Evolutionary conservation across 2,113 vertebrate genomes (phyloP).

Genomic region (Arothron firmamentum): DNA sequence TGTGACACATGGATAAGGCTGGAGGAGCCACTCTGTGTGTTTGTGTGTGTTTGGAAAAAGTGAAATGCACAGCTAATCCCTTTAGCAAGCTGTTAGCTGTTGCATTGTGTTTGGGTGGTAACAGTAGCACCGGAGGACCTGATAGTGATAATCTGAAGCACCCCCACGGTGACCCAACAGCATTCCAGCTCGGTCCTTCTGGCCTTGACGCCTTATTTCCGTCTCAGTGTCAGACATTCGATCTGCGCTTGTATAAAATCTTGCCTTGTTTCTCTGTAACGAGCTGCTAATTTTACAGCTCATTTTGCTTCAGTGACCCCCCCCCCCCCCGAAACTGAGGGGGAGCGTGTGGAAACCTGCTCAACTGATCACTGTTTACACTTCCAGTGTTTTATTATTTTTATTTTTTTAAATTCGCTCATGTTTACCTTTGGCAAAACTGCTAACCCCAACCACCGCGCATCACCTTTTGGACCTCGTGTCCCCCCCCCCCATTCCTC

Average conservation of each 20-base stretch:
- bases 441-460: constrained; percentile 14
- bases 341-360: no score
- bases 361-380: no score
- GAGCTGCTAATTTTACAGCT: no score
- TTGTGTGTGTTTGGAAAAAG: constrained; percentile 32
- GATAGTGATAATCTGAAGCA: constrained; percentile 46
- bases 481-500: constrained; percentile 39
- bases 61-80: constrained; percentile 61
- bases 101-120: constrained; percentile 46
- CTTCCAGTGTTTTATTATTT: no score
- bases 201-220: background rate
- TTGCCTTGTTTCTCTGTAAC: no score
- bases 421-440: no score
- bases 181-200: constrained; percentile 10
- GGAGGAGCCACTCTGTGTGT: constrained; percentile 27
- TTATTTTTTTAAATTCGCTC: no score
- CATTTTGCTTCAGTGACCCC: no score
- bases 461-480: constrained; percentile 32
- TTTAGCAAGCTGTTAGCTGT: constrained; percentile 57
- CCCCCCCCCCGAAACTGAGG: no score
- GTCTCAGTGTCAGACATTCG: background rate
- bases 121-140: constrained; percentile 38
- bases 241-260: background rate
- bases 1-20: constrained; percentile 61
- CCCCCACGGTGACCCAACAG: constrained; percentile 34